These are phyloP conservation scores for Electrona antarctica DNA, from an alignment of 2,113 vertebrate genomes.

Conservation along the genomic window DNA sequence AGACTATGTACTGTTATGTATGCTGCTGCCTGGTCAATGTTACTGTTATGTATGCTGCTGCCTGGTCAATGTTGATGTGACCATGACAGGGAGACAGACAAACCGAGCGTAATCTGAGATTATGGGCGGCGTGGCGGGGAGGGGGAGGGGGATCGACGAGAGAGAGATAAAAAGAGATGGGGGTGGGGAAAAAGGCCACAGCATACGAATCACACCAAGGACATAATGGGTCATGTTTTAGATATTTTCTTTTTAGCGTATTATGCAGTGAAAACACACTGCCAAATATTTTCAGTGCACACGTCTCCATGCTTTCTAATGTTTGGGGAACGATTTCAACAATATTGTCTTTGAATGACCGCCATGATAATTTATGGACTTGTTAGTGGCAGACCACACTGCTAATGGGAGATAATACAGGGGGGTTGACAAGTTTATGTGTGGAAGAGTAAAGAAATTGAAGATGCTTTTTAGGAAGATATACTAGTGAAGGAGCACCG, in stretches of 20 bases:
- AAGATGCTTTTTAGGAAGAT: background rate
- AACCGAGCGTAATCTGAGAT: background rate
- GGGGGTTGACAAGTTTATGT: background rate
- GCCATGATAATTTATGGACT: background rate
- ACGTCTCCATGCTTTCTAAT: too few relatives aligned
- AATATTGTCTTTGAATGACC: too few relatives aligned
- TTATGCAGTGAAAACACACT: background rate
- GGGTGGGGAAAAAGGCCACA: background rate
- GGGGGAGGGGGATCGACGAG: background rate
- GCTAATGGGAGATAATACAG: background rate
- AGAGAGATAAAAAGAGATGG: background rate
- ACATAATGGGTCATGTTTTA: background rate
- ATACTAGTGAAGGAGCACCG: constrained; percentile 79
- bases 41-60: background rate
- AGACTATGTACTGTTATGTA: background rate
- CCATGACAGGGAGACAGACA: background rate
- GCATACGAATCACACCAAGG: background rate
- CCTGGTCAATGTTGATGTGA: background rate
- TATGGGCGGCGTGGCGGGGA: background rate
- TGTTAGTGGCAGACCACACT: background rate
- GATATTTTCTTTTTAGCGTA: background rate
- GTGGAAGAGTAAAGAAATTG: background rate
- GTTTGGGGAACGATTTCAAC: too few relatives aligned
- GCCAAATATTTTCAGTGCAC: too few relatives aligned
- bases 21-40: background rate